Evolutionary conservation across 2,797 vertebrate genomes (phyloP), one percentile per base, ranked within the genome.

Genomic region (Antrozous pallidus): DNA sequence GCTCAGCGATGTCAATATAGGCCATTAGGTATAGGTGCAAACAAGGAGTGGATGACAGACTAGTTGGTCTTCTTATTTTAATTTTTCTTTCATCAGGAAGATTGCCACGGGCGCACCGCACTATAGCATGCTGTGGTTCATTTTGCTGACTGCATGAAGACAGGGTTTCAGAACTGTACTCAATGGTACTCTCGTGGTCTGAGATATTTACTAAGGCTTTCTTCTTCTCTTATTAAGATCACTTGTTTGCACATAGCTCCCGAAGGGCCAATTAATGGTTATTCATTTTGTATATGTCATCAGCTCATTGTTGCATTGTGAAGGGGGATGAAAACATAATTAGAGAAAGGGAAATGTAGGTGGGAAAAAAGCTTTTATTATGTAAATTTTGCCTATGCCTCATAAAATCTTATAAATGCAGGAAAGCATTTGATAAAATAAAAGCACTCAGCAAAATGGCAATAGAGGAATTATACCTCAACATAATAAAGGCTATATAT

Each of bases 51-150:
- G 28, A 49, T 67, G 61, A 71, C 58, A 90, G 49, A 10, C 47
- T 11, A 71, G 45, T 71, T 77, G 65, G 67, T 84, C 67, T 33
- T 79, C 71, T 92, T 33, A 87, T 80, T 94, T 93, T 54, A 63
- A 94, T 71, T 85, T 95, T 94, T 74, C 40, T 93, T 94, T 81
- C 75, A 83, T 87, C 51, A 91, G 45, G 36, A 91, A 77, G 47
- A 26, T 42, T 77, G 13, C 58, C 81, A 63, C 28, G 40, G 75
- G 61, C 2, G 18, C 28, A 28, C 26, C 2, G 11, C 2, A 49
- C 71, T 88, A 45, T 3, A 26, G 65, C 58, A 4, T 24, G 56
- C 70, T 58, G 24, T 28, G 24, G 56, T 45, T 92, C 56, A 80
- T 84, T 93, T 90, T 95, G 89, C 85, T 92, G 81, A 93, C 82